These are phyloP conservation scores for Cinara cedri DNA, from an alignment of 2,888 invertebrate genomes.

Conservation along the genomic window DNA sequence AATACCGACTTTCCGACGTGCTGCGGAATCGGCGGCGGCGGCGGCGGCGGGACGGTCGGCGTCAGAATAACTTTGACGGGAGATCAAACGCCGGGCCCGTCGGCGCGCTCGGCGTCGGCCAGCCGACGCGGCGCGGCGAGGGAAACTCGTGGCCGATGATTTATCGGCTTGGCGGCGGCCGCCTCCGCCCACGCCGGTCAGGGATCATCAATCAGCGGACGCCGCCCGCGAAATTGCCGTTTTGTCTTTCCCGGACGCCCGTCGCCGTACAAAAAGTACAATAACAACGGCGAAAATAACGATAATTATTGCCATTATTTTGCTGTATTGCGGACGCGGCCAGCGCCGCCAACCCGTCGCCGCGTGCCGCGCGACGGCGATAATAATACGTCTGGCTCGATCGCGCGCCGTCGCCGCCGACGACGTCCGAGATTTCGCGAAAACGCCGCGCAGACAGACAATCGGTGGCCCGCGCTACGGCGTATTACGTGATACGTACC, in stretches of 20 bases:
- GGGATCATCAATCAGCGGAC: conserved; percentile 48
- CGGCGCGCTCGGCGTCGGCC: neutral
- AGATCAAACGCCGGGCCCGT: conserved; percentile 8
- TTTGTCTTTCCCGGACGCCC: conserved; percentile 19
- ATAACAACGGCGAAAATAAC: neutral
- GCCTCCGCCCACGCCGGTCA: no score
- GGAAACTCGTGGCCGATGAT: conserved; percentile 20
- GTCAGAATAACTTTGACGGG: conserved; percentile 11
- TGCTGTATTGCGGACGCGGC: neutral
- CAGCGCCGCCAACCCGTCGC: conserved; percentile 14
- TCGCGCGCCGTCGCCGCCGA: conserved; percentile 25
- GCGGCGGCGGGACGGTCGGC: neutral
- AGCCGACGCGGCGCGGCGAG: neutral
- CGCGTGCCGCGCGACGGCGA: no score
- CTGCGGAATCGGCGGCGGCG: no score
- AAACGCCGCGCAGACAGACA: neutral
- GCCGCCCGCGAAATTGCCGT: conserved; percentile 11
- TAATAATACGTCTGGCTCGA: neutral
- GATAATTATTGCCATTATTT: neutral
- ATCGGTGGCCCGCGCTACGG: neutral
- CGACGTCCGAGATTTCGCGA: neutral
- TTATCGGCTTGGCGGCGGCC: conserved; percentile 33
- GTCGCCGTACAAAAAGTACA: conserved; percentile 6
- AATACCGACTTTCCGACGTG: neutral
- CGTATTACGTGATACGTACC: no score